These are phyloP conservation scores for Coregonus sp. DNA, from an alignment of 2,797 vertebrate genomes.

Conservation along the genomic window DNA sequence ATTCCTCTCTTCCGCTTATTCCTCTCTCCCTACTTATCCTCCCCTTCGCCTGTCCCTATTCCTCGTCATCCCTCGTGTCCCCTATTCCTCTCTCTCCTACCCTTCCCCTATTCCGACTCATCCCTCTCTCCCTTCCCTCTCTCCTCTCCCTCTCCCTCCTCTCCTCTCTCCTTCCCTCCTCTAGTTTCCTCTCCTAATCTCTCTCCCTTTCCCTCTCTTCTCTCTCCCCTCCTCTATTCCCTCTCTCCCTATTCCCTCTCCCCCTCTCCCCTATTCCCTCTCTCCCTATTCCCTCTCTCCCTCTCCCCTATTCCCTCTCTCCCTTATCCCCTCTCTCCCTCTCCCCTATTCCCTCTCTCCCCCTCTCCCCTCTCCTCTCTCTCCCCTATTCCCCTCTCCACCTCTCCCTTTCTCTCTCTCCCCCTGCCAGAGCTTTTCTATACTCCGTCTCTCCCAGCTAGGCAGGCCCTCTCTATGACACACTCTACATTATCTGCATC, in stretches of 20 bases:
- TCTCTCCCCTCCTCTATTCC: constrained; percentile 4
- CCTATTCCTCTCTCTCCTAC: not conserved
- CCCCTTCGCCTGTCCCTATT: too few relatives aligned
- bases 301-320: not conserved
- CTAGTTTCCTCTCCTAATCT: not conserved
- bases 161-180: not conserved
- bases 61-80: too few relatives aligned
- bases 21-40: too few relatives aligned
- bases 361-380: not conserved
- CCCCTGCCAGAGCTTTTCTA: not conserved
- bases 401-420: not conserved
- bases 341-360: not conserved
- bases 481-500: constrained; percentile 55
- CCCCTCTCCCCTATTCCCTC: too few relatives aligned
- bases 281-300: not conserved
- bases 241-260: not conserved
- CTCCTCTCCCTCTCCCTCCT: not conserved
- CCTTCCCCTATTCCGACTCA: not conserved
- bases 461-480: constrained; percentile 26
- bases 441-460: not conserved
- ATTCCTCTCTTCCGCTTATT: too few relatives aligned
- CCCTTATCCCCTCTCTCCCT: not conserved
- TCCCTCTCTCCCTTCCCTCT: not conserved
- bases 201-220: too few relatives aligned
- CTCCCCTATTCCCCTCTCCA: constrained; percentile 5